Conservation (phyloP, 2,113 vertebrate genomes). For the Cephalophus harveyi region DNA sequence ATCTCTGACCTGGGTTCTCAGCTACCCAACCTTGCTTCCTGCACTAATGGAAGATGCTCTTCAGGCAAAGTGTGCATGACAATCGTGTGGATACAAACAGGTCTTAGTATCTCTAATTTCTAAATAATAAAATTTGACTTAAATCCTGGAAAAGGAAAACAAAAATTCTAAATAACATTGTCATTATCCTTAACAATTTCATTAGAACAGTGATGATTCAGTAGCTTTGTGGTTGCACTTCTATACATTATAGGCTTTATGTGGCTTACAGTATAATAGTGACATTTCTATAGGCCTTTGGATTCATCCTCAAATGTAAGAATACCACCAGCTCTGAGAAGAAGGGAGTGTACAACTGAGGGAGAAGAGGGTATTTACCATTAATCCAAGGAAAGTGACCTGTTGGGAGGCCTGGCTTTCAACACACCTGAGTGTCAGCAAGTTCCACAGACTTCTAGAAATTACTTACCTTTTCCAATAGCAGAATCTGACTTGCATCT, state of each 20-base stretch:
- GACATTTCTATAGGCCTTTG: not conserved
- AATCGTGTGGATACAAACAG: not conserved
- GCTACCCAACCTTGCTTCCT: too few species aligned
- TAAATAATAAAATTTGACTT: not conserved
- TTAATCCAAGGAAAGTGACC: not conserved
- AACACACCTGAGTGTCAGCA: not conserved
- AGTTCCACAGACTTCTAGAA: not conserved
- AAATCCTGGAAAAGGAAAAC: not conserved
- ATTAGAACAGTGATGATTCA: too few species aligned
- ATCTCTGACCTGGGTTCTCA: too few species aligned
- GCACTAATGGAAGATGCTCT: too few species aligned
- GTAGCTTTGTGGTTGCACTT: too few species aligned
- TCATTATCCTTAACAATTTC: too few species aligned
- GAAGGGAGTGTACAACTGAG: rapidly evolving
- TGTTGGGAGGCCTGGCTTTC: not conserved
- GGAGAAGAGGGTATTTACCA: rapidly evolving
- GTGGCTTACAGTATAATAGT: not conserved
- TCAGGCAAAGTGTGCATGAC: too few species aligned
- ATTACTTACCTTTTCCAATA: slow-evolving; percentile 90
- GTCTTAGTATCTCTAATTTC: not conserved
- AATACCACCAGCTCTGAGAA: not conserved
- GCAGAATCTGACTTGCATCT: slow-evolving; percentile 91
- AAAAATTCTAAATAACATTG: not conserved
- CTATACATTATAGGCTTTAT: too few species aligned
- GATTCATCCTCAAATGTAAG: not conserved